Evolutionary conservation across 2,797 vertebrate genomes (phyloP), one percentile per base, ranked within the genome.

Genomic region (Scarus forsteni): DNA sequence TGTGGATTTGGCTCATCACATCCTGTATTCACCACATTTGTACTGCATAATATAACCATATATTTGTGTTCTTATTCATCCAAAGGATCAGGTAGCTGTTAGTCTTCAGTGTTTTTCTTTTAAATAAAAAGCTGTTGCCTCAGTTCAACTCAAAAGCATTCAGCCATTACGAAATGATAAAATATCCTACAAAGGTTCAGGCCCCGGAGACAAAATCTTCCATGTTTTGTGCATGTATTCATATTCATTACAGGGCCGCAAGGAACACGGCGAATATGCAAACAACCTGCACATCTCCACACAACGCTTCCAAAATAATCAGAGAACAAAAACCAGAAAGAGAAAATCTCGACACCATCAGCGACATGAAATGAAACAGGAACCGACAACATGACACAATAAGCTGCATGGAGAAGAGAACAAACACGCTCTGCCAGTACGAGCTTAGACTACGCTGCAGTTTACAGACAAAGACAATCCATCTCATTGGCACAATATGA

Each of bases 401-500:
- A 39, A 62, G 14, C 53, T 53, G 48, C 42, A 51, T 10, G 18
- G 46, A 66, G 12, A 57, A 57, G 16, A 38, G 16, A 67, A 45
- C 46, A 68, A 10, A 67, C 58, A 54, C 16, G 8, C 60, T 3
- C 27, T 43, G 45, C 50, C 52, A 54, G 49, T 27, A 7, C n/a
- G 43, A 54, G 62, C 67, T 54, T 1, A 0, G 55, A 62, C 45
- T 35, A 39, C 2, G 14, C 38, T 11, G 49, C 55, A 18, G 53
- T 49, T 14, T 40, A 12, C 58, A 52, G 60, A 80, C 70, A 80
- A 80, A 75, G 46, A 34, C 44, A 65, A 60, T 59, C 60, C 75
- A 62, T 81, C 69, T 73, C 16, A 12, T 15, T 79, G 53, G 62
- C 72, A 66, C n/a, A 13, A 57, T 61, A 79, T 66, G 68, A 80